Percentiles rank a stretch among this genome's conserved stretches.
Evolutionary conservation across 2,888 invertebrate genomes (phyloP).

Genomic region (Sepiola atlantica): DNA sequence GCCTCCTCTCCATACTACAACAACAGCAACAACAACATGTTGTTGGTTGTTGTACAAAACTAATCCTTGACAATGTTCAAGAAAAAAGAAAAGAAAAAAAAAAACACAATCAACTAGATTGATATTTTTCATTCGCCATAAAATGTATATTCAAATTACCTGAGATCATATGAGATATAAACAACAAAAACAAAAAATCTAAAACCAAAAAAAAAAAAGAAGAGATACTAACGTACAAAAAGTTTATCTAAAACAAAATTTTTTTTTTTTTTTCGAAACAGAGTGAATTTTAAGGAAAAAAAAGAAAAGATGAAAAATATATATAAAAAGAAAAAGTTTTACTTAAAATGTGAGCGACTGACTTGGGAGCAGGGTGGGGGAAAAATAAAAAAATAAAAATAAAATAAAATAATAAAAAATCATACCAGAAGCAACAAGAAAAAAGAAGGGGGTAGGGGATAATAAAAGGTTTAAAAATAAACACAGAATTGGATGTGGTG

Average conservation of each 20-base stretch:
- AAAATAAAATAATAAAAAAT: not conserved
- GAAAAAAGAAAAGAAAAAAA: not conserved
- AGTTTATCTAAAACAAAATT: constrained; percentile 15
- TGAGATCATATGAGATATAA: not conserved
- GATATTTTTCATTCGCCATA: constrained; percentile 25
- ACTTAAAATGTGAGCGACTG: not conserved
- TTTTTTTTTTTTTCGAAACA: not conserved
- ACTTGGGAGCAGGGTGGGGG: not conserved
- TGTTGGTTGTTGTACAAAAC: not conserved
- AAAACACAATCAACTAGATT: constrained; percentile 14
- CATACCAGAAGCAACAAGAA: not conserved
- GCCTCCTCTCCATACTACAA: not conserved
- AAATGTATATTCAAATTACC: constrained; percentile 8
- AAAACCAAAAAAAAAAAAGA: not conserved
- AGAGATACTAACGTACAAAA: not conserved
- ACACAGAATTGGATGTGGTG: not conserved
- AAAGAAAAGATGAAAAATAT: not conserved
- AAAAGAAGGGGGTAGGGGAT: not conserved
- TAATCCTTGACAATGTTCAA: not conserved
- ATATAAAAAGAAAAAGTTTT: constrained; percentile 6
- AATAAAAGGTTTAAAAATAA: not conserved
- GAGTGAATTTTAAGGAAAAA: not conserved
- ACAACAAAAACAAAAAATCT: not conserved
- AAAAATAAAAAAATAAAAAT: too few relatives aligned
- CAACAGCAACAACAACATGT: constrained; percentile 23